Base-by-base conservation (phyloP, 2,113 vertebrate genomes). In the Cavia porcellus region DNA sequence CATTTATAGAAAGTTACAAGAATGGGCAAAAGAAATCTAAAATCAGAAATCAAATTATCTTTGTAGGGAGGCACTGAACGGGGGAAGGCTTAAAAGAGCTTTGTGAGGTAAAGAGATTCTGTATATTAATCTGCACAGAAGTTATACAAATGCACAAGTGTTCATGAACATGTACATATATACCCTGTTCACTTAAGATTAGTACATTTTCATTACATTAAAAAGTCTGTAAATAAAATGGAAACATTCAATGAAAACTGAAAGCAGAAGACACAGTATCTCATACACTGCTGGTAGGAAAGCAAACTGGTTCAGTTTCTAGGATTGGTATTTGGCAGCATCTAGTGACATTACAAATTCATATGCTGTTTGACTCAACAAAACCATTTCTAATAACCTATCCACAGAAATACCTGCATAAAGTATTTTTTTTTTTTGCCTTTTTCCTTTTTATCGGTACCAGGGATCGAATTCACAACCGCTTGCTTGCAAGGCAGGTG, bases 191-290 rank as follows among this genome's bases (percentile, higher is more conserved):
- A 42, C 9, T 70, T 22, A 50, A 59, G 38, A 57, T 80, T 22
- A 94, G 30, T 42, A 80, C 57, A 79, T 59, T 83, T 93, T 70
- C 72, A 52, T 89, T 94, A 52, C 14, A 90, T 86, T 86, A 86
- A 38, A 81, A 74, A 13, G 32, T 77, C 5, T 38, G 38, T 38
- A 38, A 84, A 42, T 70, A 94, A 86, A 95, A 90, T 70, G 59
- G 47, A 79, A 89, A 86, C 68, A 22, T 35, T 38, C 75, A 62
- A 28, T 30, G 45, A 92, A 92, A 87, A 47, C 66, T 64, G 15
- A 72, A 38, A 19, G 5, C 35, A 7, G 82, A n/a, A 14, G 0
- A 81, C 30, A 14, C 0, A 81, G 45, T 6, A 3, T 81, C 24
- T 47, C 74, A 57, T 3, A 52, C 0, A n/a, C 1, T n/a, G 24